Evolutionary conservation across 1,140 invertebrate genomes (phyloP).

Genomic region (Drosophila repleta): DNA sequence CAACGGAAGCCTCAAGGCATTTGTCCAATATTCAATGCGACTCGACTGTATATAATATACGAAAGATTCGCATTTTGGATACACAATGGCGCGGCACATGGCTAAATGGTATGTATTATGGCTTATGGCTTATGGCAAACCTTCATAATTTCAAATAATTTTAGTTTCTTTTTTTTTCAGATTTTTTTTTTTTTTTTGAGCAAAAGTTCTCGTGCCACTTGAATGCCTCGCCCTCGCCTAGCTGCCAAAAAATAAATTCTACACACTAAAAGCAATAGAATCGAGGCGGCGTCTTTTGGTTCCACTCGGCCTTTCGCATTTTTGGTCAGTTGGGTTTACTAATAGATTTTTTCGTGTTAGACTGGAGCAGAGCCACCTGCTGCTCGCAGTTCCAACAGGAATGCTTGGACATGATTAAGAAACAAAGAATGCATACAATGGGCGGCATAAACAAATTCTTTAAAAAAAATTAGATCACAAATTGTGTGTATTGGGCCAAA

Average conservation of each 20-base stretch:
- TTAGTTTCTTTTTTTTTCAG: conserved; percentile 33
- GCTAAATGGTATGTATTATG: conserved; percentile 40
- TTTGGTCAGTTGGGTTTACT: conserved; percentile 35
- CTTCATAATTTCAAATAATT: conserved; percentile 60
- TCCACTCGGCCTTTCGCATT: not conserved
- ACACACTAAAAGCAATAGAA: conserved; percentile 11
- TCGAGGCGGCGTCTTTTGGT: conserved; percentile 16
- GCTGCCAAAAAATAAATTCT: conserved; percentile 39
- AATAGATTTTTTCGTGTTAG: conserved; percentile 14
- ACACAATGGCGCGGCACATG: conserved; percentile 42
- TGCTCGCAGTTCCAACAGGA: conserved; percentile 9
- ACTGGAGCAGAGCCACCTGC: conserved; percentile 17
- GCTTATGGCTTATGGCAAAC: conserved; percentile 50
- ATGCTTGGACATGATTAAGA: conserved; percentile 13
- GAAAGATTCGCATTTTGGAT: conserved; percentile 36
- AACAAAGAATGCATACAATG: conserved; percentile 11
- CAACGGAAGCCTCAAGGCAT: conserved; percentile 26
- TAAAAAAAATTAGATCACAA: conserved; percentile 5
- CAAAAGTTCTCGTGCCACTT: conserved; percentile 59
- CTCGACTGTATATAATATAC: conserved; percentile 21
- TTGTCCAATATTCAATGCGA: conserved; percentile 29
- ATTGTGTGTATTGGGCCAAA: not conserved
- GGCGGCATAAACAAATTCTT: not conserved
- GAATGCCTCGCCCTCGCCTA: conserved; percentile 58
- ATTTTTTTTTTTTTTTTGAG: conserved; percentile 25